Evolutionary conservation across 35 echinoderm and acorn worm genomes (phyloP), one percentile per base, ranked within the genome.

Genomic region (Acanthaster planci): DNA sequence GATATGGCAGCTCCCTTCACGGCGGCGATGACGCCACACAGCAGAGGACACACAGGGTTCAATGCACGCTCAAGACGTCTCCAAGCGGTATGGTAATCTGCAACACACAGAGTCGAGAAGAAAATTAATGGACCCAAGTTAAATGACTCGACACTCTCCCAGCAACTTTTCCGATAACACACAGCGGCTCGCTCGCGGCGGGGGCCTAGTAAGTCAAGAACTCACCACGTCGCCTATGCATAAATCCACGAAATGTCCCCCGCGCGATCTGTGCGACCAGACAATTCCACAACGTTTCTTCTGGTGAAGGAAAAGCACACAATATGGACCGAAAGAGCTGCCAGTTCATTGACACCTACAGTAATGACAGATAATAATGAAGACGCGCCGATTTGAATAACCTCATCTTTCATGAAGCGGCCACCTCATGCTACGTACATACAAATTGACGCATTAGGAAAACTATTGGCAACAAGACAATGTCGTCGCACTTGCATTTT

Each of bases 61-160:
- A 72, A 72, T 34, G 64, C 64, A 31, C 64, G 64, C 64, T 72
- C 15, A 26, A 72, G 64, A 72, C 34, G 64, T 72, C 64, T 72
- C 64, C 42, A 47, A 47, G 42, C 42, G 42, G 12, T 72, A 72
- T 34, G 64, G 64, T 72, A 34, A 72, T 72, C 64, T 72, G 64
- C 34, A 72, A 72, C 64, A 72, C 10, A 72, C 21, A 72, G 34
- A 26, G 34, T 29, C 7, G 64, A 12, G 26, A 59, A 26, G 56
- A 34, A 72, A 72, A 31, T 72, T 72, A 72, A 72, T 72, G 64
- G 64, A 34, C 14, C 64, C 21, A 72, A 47, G 19, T 10, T 26
- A 72, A 72, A 72, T 72, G 64, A 72, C 26, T 72, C 23, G 64
- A 72, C 64, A 34, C 64, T 72, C 26, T 26, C 64, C 14, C 22